Conservation (phyloP, 2,888 invertebrate genomes). For the Andrena hattorfiana region DNA sequence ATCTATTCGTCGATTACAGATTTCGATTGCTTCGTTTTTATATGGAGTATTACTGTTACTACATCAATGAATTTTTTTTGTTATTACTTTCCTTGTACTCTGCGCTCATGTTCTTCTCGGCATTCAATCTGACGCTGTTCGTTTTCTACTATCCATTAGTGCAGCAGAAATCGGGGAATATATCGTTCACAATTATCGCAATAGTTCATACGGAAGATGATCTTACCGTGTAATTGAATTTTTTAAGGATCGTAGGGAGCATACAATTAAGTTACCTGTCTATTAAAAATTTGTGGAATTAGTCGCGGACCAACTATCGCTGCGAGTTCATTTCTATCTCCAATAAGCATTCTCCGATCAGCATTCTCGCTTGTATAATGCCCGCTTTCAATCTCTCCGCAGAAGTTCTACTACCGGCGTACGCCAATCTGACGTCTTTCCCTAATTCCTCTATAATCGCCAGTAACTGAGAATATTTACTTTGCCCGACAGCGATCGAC, state of each 20-base stretch:
- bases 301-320: background rate
- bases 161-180: constrained; percentile 10
- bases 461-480: constrained; percentile 96
- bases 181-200: constrained; percentile 4
- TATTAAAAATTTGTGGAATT: background rate
- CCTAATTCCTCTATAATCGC: constrained; percentile 98
- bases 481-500: constrained; percentile 82
- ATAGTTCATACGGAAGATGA: background rate
- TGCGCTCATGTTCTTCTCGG: constrained; percentile 23
- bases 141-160: constrained; percentile 13
- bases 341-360: constrained; percentile 97
- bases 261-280: background rate
- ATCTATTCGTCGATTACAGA: background rate
- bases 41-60: constrained; percentile 50
- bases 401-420: constrained; percentile 97
- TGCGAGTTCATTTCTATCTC: constrained; percentile 93
- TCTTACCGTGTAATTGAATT: constrained; percentile 1
- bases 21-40: background rate
- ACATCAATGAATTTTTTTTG: constrained; percentile 33
- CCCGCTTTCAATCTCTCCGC: constrained; percentile 97
- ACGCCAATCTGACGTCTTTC: constrained; percentile 97
- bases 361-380: constrained; percentile 96
- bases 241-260: background rate
- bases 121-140: constrained; percentile 7
- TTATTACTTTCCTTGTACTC: constrained; percentile 25